Base-by-base conservation (phyloP, 1,140 invertebrate genomes). In the Adoxophyes honmai region DNA sequence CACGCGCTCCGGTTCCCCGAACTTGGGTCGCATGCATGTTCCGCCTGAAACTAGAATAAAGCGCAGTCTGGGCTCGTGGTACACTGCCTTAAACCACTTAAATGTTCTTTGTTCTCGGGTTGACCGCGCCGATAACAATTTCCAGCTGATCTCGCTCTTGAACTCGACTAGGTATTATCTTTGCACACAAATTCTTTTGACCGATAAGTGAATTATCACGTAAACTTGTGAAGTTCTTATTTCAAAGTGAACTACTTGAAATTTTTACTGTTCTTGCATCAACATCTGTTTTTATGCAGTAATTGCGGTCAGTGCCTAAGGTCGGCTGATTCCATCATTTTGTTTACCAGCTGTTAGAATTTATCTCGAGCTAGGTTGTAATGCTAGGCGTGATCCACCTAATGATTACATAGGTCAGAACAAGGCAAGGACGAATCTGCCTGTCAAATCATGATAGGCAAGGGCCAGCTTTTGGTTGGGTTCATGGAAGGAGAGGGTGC, bases 341-440 rank as follows among this genome's bases (percentile, higher is more conserved):
- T 48, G 21, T 28, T 13, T 28, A 33, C 18, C 21, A 18, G 42
- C 18, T 8, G 42, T 5, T 48, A 21, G 21, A 28, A 28, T 28
- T 28, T 28, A 28, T 3, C n/a, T n/a, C 21, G 21, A 28, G 21
- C 6, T 28, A 28, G 21, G 21, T 28, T 48, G 42, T 5, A 14
- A 44, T 16, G 34, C 9, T 44, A 44, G 16, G 39, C 33, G 33
- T 34, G 9, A 7, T 18, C 15, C 18, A 10, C 7, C 15, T n/a
- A n/a, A 18, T 44, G 39, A 44, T 44, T 18, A 44, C n/a, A 9
- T 44, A 44, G 15, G 39, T 44, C 39, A 44, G n/a, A n/a, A n/a
- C n/a, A n/a, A n/a, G n/a, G n/a, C n/a, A n/a, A n/a, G n/a, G n/a
- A n/a, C n/a, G n/a, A n/a, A n/a, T n/a, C n/a, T n/a, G n/a, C n/a